These are phyloP conservation scores for Marisa cornuarietis DNA, from an alignment of 1,140 invertebrate genomes.

Conservation along the genomic window DNA sequence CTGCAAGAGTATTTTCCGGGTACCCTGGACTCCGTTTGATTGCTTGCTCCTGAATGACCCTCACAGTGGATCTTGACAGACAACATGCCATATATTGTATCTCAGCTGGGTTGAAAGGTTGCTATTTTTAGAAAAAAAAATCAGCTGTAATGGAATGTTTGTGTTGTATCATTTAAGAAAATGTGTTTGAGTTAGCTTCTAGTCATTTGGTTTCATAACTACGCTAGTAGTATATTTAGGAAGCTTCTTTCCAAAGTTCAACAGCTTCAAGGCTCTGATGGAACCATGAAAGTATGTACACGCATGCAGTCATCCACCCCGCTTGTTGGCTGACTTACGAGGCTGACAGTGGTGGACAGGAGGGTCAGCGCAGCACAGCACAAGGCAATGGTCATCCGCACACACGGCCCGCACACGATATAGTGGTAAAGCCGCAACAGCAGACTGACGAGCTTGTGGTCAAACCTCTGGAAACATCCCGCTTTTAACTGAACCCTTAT, in stretches of 20 bases:
- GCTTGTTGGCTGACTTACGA: conserved; percentile 32
- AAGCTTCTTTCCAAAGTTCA: neutral
- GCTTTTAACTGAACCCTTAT: no score
- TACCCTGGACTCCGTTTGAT: no score
- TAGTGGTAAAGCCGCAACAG: conserved; percentile 22
- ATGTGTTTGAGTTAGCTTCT: no score
- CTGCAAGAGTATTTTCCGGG: no score
- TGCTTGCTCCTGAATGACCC: no score
- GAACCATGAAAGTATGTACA: neutral
- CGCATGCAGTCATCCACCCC: neutral
- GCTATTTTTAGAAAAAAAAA: no score
- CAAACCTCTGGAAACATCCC: neutral
- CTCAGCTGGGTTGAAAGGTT: no score
- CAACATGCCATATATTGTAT: no score
- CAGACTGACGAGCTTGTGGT: conserved; percentile 6
- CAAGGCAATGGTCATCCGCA: conserved; percentile 37
- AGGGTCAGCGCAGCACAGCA: conserved; percentile 40
- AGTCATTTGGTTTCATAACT: no score
- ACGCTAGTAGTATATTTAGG: neutral
- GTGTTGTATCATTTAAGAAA: no score
- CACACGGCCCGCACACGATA: conserved; percentile 32
- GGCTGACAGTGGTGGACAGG: conserved; percentile 40
- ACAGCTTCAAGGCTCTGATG: neutral
- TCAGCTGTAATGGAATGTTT: no score
- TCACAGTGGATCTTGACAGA: no score